A percentile compares a stretch with the other conserved stretches of the same genome.
Conservation (phyloP, 2,797 vertebrate genomes). For the Pseudochirops corinnae region DNA sequence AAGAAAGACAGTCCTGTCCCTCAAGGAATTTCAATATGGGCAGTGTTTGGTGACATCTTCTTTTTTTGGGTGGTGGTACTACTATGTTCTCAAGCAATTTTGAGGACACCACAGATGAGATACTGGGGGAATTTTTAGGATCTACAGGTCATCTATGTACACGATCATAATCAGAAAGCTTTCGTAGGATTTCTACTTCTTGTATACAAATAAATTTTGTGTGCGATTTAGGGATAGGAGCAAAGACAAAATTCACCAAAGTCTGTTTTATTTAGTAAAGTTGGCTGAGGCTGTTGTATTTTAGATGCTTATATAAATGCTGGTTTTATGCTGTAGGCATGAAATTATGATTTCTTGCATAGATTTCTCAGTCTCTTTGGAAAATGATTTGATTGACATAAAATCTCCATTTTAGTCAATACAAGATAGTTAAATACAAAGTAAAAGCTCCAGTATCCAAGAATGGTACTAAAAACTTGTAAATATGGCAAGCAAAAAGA, state of each 20-base stretch:
- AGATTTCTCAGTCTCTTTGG: slow-evolving; percentile 51
- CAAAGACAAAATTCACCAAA: slow-evolving; percentile 34
- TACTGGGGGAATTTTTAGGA: not conserved
- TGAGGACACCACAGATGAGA: not conserved
- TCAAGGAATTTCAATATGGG: slow-evolving; percentile 36
- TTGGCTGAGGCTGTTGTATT: slow-evolving; percentile 9
- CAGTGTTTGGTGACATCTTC: not conserved
- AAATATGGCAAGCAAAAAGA: not conserved
- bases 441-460: not conserved
- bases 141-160: not conserved
- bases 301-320: slow-evolving; percentile 30
- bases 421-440: slow-evolving; percentile 53
- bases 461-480: not conserved
- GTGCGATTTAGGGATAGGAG: not conserved
- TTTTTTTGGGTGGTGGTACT: not conserved
- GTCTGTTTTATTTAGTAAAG: slow-evolving; percentile 17
- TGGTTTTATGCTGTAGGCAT: slow-evolving; percentile 44
- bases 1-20: not conserved
- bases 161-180: not conserved
- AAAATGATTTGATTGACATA: slow-evolving; percentile 1
- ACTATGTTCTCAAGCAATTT: slow-evolving; percentile 2
- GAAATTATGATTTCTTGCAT: not conserved
- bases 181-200: slow-evolving; percentile 1
- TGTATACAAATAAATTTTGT: slow-evolving; percentile 7
- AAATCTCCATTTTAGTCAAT: slow-evolving; percentile 49